These are phyloP conservation scores for Malacoctenus gilli DNA, from an alignment of 2,797 vertebrate species.

Conservation along the genomic window DNA sequence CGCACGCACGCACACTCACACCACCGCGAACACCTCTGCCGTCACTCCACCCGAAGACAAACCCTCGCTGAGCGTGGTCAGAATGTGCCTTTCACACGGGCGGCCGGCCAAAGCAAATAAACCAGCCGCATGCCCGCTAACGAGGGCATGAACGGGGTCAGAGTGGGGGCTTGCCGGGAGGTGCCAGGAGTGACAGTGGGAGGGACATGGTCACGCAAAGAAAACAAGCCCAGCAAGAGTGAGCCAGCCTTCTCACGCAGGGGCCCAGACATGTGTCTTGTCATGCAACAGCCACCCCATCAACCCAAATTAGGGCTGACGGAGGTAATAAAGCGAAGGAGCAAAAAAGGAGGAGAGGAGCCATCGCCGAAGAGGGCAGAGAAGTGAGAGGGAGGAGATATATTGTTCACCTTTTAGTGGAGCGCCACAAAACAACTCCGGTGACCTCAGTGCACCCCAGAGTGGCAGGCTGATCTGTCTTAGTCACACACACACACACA, in stretches of 20 bases:
- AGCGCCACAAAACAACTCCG: constrained; percentile 39
- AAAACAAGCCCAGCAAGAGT: constrained; percentile 74
- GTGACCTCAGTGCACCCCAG: constrained; percentile 46
- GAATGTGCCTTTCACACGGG: constrained; percentile 76
- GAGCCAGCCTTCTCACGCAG: constrained; percentile 82
- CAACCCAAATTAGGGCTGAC: constrained; percentile 75
- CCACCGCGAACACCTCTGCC: constrained; percentile 50
- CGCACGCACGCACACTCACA: constrained; percentile 26
- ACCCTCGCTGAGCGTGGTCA: constrained; percentile 53
- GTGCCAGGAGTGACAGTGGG: constrained; percentile 78
- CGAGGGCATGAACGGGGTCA: constrained; percentile 76
- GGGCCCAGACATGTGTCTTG: constrained; percentile 78
- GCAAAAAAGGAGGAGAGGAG: constrained; percentile 25
- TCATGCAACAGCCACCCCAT: constrained; percentile 77
- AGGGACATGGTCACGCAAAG: constrained; percentile 83
- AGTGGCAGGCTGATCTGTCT: constrained; percentile 27
- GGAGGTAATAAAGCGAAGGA: constrained; percentile 70
- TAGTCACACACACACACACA: too few species aligned
- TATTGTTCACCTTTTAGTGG: constrained; percentile 50
- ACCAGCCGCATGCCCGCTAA: constrained; percentile 77
- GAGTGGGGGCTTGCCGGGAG: constrained; percentile 61
- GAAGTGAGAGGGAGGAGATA: constrained; percentile 57
- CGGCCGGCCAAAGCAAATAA: constrained; percentile 81
- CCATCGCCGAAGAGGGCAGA: constrained; percentile 6
- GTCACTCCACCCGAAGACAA: constrained; percentile 43